Conservation (phyloP, 2,888 invertebrate species). For the Hirtodrosophila trivittata region DNA sequence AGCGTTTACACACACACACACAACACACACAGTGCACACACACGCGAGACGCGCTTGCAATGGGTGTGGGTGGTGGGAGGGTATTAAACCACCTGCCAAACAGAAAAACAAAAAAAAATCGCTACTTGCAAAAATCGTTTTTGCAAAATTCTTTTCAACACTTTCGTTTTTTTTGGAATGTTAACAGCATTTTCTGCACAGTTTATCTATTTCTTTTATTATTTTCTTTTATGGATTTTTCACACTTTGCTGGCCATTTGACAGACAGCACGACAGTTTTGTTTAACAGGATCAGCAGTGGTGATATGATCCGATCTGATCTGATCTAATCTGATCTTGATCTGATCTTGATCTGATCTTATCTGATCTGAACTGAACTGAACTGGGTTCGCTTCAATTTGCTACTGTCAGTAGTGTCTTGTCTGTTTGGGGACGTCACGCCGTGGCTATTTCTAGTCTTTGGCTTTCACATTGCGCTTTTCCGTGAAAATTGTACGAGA, state of each 20-base stretch:
- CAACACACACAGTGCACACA: slow-evolving; percentile 21
- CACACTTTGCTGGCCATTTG: slow-evolving; percentile 14
- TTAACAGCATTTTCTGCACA: slow-evolving; percentile 59
- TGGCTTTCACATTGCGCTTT: slow-evolving; percentile 78
- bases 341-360: slow-evolving; percentile 4
- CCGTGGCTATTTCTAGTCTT: slow-evolving; percentile 75
- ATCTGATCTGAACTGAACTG: slow-evolving; percentile 29
- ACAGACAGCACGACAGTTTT: slow-evolving; percentile 21
- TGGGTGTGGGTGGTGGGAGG: slow-evolving; percentile 6
- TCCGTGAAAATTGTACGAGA: slow-evolving; percentile 75
- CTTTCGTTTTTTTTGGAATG: slow-evolving; percentile 53
- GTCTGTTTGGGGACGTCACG: slow-evolving; percentile 72
- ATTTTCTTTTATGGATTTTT: slow-evolving; percentile 12
- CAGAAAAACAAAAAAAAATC: slow-evolving; percentile 3
- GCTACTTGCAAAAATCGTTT: slow-evolving; percentile 19
- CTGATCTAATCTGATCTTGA: slow-evolving; percentile 11
- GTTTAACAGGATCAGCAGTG: slow-evolving; percentile 15
- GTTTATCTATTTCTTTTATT: slow-evolving; percentile 11
- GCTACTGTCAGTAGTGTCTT: slow-evolving; percentile 66
- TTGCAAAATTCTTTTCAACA: slow-evolving; percentile 39
- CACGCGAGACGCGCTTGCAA: slow-evolving; percentile 44
- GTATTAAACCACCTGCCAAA: slow-evolving; percentile 30
- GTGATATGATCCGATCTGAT: slow-evolving; percentile 6
- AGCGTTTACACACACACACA: slow-evolving; percentile 1
- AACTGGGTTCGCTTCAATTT: slow-evolving; percentile 49